Base-by-base conservation (phyloP, 2,888 invertebrate genomes). In the Orchesella flavescens region DNA sequence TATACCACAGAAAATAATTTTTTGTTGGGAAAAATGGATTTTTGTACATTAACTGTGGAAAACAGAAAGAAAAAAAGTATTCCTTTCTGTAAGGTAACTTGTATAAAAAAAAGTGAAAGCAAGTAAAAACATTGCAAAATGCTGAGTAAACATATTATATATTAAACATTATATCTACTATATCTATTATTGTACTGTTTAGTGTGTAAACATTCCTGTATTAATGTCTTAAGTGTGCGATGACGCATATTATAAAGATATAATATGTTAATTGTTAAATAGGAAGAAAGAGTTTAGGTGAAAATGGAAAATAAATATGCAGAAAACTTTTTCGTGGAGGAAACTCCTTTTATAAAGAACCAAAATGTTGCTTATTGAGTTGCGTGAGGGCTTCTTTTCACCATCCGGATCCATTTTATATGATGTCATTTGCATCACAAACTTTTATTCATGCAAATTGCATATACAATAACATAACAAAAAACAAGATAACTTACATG, bases 171-270 rank as follows among this genome's bases (percentile, higher is more conserved):
- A 43, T n/a, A n/a, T n/a, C n/a, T n/a, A n/a, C n/a, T n/a, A n/a
- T 13, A 63, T 21, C 17, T 66, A 21, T 78, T 53, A 77, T 61
- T 68, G 68, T 68, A 68, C 59, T 44, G 46, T 53, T 72, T 85
- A 85, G 84, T 84, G 84, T 84, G 85, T 81, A 84, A 73, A 85
- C 85, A 85, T 85, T 85, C 85, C 85, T 85, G 71, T 68, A 65
- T 66, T 68, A 43, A 66, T 68, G 49, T 68, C 49, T 7, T 68
- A 68, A 19, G 68, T 34, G 34, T 34, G 34, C 34, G 34, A 61
- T 65, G 43, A 66, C 10, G 66, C 66, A 66, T 66, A 68, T 68
- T 68, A 68, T 68, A 1, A 19, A 55, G 55, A 34, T 71, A 55
- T 17, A 17, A 71, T 34, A 71, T 55, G 57, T 55, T 55, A 19